Evolutionary conservation across 1,140 invertebrate species (phyloP).

Genomic region (Papilio aristodemus): DNA sequence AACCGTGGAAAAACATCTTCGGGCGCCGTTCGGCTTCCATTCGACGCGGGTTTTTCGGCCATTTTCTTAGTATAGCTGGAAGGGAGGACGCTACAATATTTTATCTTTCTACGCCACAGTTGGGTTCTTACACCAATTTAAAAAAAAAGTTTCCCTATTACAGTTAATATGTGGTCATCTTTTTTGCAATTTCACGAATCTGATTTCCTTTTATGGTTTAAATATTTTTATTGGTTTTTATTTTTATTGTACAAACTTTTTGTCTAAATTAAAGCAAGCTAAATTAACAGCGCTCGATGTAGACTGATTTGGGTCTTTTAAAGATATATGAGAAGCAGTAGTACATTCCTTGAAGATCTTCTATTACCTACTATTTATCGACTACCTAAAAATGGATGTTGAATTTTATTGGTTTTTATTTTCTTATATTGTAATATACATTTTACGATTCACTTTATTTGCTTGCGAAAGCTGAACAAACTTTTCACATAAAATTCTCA

Average conservation of each 20-base stretch:
- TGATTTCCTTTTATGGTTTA: not conserved
- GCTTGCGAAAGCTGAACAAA: slow-evolving; percentile 17
- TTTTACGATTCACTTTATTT: slow-evolving; percentile 27
- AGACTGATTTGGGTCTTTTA: too few species aligned
- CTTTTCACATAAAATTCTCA: slow-evolving; percentile 27
- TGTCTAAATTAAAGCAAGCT: too few species aligned
- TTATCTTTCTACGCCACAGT: slow-evolving; percentile 28
- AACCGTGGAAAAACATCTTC: slow-evolving; percentile 55
- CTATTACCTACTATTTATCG: too few species aligned
- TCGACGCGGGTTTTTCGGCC: slow-evolving; percentile 47
- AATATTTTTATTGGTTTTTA: too few species aligned
- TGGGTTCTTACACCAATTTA: slow-evolving; percentile 24
- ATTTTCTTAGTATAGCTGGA: slow-evolving; percentile 27
- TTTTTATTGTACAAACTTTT: too few species aligned
- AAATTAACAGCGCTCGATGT: too few species aligned
- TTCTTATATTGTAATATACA: slow-evolving; percentile 5
- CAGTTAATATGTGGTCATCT: slow-evolving; percentile 17
- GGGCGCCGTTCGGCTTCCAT: slow-evolving; percentile 45
- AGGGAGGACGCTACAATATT: slow-evolving; percentile 26
- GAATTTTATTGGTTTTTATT: not conserved
- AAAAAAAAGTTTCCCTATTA: slow-evolving; percentile 28
- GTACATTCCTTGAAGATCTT: too few species aligned
- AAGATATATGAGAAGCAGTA: too few species aligned
- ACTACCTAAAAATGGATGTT: too few species aligned
- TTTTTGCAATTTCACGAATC: not conserved